phyloP scores from a whole-genome alignment of 2,888 invertebrate species.

The Merodon equestris region DNA sequence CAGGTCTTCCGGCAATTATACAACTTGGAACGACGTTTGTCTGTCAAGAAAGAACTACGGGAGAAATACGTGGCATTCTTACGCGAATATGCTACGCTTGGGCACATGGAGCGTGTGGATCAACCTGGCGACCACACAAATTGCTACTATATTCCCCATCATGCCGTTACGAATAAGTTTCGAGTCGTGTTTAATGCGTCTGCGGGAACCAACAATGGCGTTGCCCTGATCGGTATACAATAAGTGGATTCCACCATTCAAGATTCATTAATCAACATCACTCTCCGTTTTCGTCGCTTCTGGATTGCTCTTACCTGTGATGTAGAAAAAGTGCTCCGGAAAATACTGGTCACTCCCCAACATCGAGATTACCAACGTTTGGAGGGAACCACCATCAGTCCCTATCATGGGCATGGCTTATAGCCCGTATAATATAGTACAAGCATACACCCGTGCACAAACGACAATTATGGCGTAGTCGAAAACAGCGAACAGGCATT shows the following conservation, averaged over 20 bases:
- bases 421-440: constrained; percentile 42
- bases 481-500: neutral
- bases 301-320: constrained; percentile 12
- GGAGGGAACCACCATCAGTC: constrained; percentile 44
- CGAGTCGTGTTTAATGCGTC: constrained; percentile 51
- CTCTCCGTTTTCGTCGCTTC: constrained; percentile 38
- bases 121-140: constrained; percentile 25
- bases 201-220: neutral
- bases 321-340: constrained; percentile 21
- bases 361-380: constrained; percentile 36
- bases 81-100: constrained; percentile 32
- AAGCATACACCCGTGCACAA: no score
- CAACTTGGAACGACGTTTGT: constrained; percentile 2
- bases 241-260: constrained; percentile 31
- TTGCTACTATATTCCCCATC: constrained; percentile 44
- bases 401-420: constrained; percentile 40
- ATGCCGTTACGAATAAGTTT: constrained; percentile 40
- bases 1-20: constrained; percentile 14
- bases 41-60: neutral
- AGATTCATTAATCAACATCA: constrained; percentile 32
- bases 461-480: constrained; percentile 22
- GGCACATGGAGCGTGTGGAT: constrained; percentile 35
- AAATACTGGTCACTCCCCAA: constrained; percentile 11
- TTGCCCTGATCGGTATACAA: constrained; percentile 40
- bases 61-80: constrained; percentile 23